A percentile compares a stretch with the other conserved stretches of the same genome.
phyloP scores from a whole-genome alignment of 2,797 vertebrate genomes.

The Darevskia mixta region DNA sequence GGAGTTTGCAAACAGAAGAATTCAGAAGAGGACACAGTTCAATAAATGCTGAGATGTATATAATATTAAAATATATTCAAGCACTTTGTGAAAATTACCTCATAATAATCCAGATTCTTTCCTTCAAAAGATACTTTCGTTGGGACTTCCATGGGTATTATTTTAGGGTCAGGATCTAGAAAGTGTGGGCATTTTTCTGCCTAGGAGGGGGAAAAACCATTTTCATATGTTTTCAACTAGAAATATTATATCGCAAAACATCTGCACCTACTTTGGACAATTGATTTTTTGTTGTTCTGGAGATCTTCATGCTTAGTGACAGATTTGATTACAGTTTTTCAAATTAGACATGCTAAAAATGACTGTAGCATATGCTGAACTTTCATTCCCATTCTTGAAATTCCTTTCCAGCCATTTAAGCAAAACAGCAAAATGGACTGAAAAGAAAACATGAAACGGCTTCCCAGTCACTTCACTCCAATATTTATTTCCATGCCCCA shows the following conservation, averaged over 20 bases:
- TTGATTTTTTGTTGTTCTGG: slow-evolving; percentile 62
- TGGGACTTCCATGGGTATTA: slow-evolving; percentile 80
- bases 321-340: slow-evolving; percentile 73
- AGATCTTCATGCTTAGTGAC: slow-evolving; percentile 70
- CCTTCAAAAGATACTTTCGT: slow-evolving; percentile 79
- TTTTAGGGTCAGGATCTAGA: slow-evolving; percentile 74
- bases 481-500: neutral
- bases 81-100: slow-evolving; percentile 68
- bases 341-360: slow-evolving; percentile 75
- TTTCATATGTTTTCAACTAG: slow-evolving; percentile 51
- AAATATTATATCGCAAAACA: slow-evolving; percentile 56
- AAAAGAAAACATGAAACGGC: slow-evolving; percentile 42
- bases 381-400: slow-evolving; percentile 67
- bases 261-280: slow-evolving; percentile 58
- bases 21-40: neutral
- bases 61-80: slow-evolving; percentile 42
- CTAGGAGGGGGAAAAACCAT: slow-evolving; percentile 61
- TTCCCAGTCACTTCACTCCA: neutral
- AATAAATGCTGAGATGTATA: slow-evolving; percentile 23
- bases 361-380: slow-evolving; percentile 68
- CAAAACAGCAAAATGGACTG: slow-evolving; percentile 65
- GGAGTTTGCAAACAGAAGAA: neutral
- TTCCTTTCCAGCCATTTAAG: slow-evolving; percentile 73
- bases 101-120: slow-evolving; percentile 75
- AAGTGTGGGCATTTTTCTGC: slow-evolving; percentile 82